phyloP scores from a whole-genome alignment of 2,113 vertebrate species.

The Seriola rivoliana region DNA sequence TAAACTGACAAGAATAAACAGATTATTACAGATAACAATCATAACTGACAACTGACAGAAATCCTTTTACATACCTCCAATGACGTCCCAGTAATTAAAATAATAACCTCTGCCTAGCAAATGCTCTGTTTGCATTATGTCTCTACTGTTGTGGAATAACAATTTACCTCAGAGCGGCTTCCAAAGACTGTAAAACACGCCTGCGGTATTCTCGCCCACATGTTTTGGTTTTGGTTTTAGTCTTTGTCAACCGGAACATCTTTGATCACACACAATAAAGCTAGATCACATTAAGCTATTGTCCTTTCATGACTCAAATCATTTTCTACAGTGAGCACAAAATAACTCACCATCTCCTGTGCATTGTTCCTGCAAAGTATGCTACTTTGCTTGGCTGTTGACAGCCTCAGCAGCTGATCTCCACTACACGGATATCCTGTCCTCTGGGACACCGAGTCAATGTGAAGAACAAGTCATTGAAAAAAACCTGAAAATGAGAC shows the following conservation, averaged over 20 bases:
- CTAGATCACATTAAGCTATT: not conserved
- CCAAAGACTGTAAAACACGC: not conserved
- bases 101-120: not conserved
- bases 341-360: constrained; percentile 9
- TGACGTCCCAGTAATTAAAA: not conserved
- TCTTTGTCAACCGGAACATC: not conserved
- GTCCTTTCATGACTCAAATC: not conserved
- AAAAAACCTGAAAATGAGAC: not conserved
- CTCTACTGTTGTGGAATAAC: not conserved
- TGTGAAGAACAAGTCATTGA: not conserved
- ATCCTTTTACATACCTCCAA: not conserved
- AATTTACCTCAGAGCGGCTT: not conserved
- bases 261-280: not conserved
- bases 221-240: constrained; percentile 1
- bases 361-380: constrained; percentile 39
- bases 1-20: constrained; percentile 9
- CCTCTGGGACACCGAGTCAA: not conserved
- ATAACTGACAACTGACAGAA: not conserved
- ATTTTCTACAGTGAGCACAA: constrained; percentile 29
- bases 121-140: not conserved
- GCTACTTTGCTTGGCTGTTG: constrained; percentile 4
- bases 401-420: constrained; percentile 21
- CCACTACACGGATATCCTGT: constrained; percentile 32
- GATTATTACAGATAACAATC: not conserved
- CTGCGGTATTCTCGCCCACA: not conserved